These are phyloP conservation scores for Altica lythri DNA, from an alignment of 2,888 invertebrate genomes.

Conservation along the genomic window DNA sequence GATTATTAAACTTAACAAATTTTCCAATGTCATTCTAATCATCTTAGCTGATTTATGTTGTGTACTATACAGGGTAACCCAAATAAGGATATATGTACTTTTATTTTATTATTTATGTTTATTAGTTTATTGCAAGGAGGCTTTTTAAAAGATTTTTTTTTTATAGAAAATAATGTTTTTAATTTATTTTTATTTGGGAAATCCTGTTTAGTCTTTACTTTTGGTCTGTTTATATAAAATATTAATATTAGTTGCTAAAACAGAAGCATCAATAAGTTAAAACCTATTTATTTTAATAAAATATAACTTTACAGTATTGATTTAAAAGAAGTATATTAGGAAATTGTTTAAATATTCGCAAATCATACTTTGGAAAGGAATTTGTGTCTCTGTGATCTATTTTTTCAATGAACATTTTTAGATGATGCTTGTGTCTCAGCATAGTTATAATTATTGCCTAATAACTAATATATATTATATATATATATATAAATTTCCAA, in stretches of 20 bases:
- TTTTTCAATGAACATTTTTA: background rate
- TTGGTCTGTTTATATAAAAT: background rate
- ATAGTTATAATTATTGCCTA: slow-evolving; percentile 12
- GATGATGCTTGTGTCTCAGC: slow-evolving; percentile 7
- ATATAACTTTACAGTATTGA: no score
- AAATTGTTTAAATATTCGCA: no score
- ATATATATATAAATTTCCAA: slow-evolving; percentile 19
- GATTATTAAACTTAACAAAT: background rate
- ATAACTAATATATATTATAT: no score
- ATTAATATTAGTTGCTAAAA: background rate
- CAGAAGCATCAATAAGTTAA: background rate
- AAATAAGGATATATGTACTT: no score
- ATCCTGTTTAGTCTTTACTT: background rate
- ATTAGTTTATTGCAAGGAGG: background rate
- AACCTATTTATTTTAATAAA: no score
- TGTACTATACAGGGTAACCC: background rate
- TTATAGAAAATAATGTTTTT: no score
- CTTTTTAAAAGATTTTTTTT: no score
- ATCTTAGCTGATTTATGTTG: background rate
- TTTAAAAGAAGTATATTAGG: no score
- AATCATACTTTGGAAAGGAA: no score
- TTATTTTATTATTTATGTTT: background rate
- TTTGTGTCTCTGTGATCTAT: background rate
- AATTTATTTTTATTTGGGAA: background rate
- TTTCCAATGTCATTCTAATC: background rate